Base-by-base conservation (phyloP, 2,888 invertebrate genomes). In the Matsumyia berberina region DNA sequence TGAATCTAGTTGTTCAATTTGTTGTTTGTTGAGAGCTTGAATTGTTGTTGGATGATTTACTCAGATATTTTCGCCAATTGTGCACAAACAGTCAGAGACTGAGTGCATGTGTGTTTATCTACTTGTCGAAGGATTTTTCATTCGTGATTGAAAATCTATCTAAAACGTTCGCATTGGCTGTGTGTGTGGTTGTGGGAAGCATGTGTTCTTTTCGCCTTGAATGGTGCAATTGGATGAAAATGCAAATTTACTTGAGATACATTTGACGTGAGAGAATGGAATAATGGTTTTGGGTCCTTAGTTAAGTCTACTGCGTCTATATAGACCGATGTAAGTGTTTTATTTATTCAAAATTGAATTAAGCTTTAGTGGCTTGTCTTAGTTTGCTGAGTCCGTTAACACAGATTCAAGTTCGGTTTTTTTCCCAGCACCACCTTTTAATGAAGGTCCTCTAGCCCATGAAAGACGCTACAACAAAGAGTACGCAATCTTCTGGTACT, bases 231-330 rank as follows among this genome's bases (percentile, higher is more conserved):
- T 55, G 11, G 55, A 33, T 35, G 55, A 15, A 37, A 37, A 57
- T 37, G 33, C n/a, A 64, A 37, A 51, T 53, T 42, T 33, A 73
- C 82, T 82, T 83, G 57, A 69, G 86, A 88, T 87, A 87, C 87
- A 86, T 87, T 79, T 69, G 76, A 55, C 64, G 66, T 83, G 77
- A 73, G 80, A 66, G 79, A 86, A 87, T n/a, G 6, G 11, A 49
- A 49, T 49, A 88, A 33, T 57, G 46, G 19, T 11, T 33, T 8
- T 15, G 17, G 46, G 12, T n/a, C 12, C 11, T 24, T 24, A 24
- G 24, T 24, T 24, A 24, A 24, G 4, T 24, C 24, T 1, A 24
- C 24, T 24, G 24, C 24, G 4, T 24, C 24, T 24, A 24, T 24
- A 3, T 24, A 24, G 24, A n/a, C n/a, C n/a, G n/a, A n/a, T n/a